A percentile compares a stretch with the other conserved stretches of the same genome.
Conservation (phyloP, 2,888 invertebrate genomes). For the Morpho deidamia region DNA sequence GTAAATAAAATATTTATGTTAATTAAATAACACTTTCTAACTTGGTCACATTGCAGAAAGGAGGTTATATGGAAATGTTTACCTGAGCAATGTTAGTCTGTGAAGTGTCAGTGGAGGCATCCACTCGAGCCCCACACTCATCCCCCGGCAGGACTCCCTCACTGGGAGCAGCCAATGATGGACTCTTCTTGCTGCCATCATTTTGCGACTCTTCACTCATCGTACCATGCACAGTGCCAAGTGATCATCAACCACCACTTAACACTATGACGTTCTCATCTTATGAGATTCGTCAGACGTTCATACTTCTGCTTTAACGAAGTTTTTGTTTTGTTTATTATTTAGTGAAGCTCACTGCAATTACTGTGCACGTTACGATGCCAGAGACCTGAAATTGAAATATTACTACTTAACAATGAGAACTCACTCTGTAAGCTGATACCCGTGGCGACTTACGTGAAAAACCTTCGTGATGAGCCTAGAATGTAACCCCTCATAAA, state of each 20-base stretch:
- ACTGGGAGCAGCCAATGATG: conserved; percentile 32
- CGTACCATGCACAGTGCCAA: conserved; percentile 53
- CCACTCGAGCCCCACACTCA: conserved; percentile 34
- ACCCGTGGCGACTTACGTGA: no score
- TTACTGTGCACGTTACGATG: conserved; percentile 13
- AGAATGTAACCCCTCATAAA: neutral
- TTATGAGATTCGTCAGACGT: conserved; percentile 31
- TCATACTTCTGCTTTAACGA: conserved; percentile 38
- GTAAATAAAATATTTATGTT: no score
- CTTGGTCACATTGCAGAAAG: no score
- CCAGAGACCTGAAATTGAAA: conserved; percentile 26
- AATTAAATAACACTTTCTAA: neutral
- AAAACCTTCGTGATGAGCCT: neutral
- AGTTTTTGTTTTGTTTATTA: conserved; percentile 25
- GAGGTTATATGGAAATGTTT: neutral
- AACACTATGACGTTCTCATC: conserved; percentile 50
- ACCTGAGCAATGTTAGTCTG: conserved; percentile 51
- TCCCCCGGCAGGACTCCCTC: conserved; percentile 31
- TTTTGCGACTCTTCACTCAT: conserved; percentile 70
- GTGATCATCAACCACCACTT: conserved; percentile 28
- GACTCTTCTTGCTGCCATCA: conserved; percentile 52
- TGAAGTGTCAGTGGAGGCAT: conserved; percentile 48
- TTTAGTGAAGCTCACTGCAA: conserved; percentile 13
- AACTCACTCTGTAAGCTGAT: no score
- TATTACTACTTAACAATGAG: neutral